These are phyloP conservation scores for Enteromius mattozi DNA, from an alignment of 2,797 vertebrate genomes.

Conservation along the genomic window DNA sequence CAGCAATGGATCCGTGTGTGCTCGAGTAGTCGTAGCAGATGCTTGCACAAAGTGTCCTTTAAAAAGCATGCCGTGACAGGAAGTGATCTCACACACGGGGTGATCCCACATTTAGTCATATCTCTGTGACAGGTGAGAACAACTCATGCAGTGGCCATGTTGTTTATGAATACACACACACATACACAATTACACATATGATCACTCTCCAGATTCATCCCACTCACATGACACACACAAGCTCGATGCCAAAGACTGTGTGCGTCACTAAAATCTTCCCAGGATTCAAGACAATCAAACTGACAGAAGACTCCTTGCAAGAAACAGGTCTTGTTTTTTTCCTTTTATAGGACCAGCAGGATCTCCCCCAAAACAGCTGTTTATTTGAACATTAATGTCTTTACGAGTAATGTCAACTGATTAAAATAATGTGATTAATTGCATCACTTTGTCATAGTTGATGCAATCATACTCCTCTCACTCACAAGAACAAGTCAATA, in stretches of 20 bases:
- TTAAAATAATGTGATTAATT: constrained; percentile 1
- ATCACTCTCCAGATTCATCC: constrained; percentile 34
- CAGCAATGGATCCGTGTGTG: constrained; percentile 6
- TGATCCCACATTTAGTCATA: constrained; percentile 42
- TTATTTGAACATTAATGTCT: background rate
- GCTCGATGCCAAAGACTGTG: background rate
- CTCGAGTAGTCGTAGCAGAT: background rate
- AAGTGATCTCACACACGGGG: constrained; percentile 36
- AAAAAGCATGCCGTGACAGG: constrained; percentile 39
- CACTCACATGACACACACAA: constrained; percentile 39
- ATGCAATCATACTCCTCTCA: background rate
- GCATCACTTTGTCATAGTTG: too few relatives aligned
- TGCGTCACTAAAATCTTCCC: background rate
- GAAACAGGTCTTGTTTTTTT: background rate
- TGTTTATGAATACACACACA: constrained; percentile 37
- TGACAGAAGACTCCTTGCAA: background rate
- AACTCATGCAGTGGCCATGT: constrained; percentile 53
- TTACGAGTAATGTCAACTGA: background rate
- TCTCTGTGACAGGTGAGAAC: constrained; percentile 37
- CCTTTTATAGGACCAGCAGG: background rate
- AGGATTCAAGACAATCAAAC: constrained; percentile 12
- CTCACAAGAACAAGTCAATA: background rate
- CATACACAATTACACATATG: constrained; percentile 21
- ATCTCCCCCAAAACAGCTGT: constrained; percentile 33
- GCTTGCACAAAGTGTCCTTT: constrained; percentile 33